Evolutionary conservation across 2,888 invertebrate species (phyloP).

Genomic region (Coecobrya sp.): DNA sequence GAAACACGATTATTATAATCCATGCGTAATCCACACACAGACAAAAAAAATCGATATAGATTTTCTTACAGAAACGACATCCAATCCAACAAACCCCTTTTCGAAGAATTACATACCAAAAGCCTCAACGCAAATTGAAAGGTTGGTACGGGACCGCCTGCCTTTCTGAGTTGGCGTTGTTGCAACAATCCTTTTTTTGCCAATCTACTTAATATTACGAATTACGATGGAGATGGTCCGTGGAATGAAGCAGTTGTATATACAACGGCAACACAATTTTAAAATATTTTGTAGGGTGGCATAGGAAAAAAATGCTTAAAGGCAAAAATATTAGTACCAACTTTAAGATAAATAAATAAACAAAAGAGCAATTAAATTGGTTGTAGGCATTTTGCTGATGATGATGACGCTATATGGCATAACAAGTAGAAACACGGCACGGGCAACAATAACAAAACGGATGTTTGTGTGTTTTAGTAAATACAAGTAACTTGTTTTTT

Average conservation of each 20-base stretch:
- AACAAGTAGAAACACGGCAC: slow-evolving; percentile 32
- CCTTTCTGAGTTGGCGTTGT: not conserved
- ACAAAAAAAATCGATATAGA: slow-evolving; percentile 41
- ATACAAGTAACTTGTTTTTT: slow-evolving; percentile 9
- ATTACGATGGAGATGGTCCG: not conserved
- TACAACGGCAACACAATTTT: not conserved
- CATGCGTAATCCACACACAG: slow-evolving; percentile 39
- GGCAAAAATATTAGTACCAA: not conserved
- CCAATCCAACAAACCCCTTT: not conserved
- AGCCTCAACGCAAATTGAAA: not conserved
- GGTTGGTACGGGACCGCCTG: not conserved
- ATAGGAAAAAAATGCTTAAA: not conserved
- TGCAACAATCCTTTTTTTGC: not conserved
- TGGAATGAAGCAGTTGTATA: not conserved
- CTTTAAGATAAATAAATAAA: slow-evolving; percentile 48
- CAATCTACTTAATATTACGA: not conserved
- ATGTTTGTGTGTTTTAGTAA: slow-evolving; percentile 61
- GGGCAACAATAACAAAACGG: slow-evolving; percentile 40
- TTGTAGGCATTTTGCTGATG: not conserved
- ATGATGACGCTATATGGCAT: slow-evolving; percentile 27
- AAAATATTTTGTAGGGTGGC: slow-evolving; percentile 2
- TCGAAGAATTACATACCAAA: not conserved
- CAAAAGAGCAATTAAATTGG: slow-evolving; percentile 54
- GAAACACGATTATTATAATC: slow-evolving; percentile 3
- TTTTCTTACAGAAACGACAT: slow-evolving; percentile 31